Evolutionary conservation across 2,113 vertebrate species (phyloP).

Genomic region (Acanthisitta chloris): DNA sequence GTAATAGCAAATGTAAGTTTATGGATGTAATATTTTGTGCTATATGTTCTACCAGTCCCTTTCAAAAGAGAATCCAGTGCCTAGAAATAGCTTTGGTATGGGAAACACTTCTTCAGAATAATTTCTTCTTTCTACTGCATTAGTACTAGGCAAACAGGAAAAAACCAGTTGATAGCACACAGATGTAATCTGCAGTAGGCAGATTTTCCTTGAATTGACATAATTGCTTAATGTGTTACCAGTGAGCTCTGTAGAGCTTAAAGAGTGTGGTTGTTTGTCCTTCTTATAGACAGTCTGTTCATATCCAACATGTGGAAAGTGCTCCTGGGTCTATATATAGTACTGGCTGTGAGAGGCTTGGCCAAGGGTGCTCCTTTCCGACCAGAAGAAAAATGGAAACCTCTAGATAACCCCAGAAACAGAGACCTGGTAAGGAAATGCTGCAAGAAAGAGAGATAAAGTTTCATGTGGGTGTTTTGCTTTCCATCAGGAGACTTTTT

Average conservation of each 20-base stretch:
- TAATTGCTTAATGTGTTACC: neutral
- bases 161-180: neutral
- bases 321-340: constrained; percentile 32
- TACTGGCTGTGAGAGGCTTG: neutral
- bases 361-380: constrained; percentile 23
- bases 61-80: neutral
- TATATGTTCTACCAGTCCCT: neutral
- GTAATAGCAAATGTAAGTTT: neutral
- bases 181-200: neutral
- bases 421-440: constrained; percentile 71
- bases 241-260: neutral
- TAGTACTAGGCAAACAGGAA: neutral
- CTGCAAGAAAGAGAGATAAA: neutral
- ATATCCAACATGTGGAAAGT: constrained; percentile 44
- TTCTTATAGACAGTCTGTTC: neutral
- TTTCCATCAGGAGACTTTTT: neutral
- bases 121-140: neutral
- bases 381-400: constrained; percentile 70
- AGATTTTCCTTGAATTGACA: neutral
- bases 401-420: constrained; percentile 72
- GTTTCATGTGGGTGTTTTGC: neutral
- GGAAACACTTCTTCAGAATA: neutral
- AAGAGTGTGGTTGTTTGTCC: neutral
- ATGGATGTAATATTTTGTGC: neutral
- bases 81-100: neutral